Conservation (phyloP, 2,797 vertebrate species). For the Megalops cyprinoides region DNA sequence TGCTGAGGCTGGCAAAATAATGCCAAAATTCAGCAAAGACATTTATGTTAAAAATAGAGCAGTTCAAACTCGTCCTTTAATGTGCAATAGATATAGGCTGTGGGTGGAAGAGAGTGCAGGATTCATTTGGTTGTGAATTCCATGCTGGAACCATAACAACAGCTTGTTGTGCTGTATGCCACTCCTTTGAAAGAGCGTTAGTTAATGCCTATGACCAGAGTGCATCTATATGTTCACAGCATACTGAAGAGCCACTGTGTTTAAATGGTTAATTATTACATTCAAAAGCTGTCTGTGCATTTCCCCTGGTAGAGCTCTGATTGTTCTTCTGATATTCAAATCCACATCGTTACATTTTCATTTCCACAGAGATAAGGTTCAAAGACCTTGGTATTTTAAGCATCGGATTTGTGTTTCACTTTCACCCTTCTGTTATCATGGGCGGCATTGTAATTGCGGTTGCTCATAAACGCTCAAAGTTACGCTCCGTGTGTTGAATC, state of each 20-base stretch:
- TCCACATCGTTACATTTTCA: background rate
- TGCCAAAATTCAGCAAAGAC: background rate
- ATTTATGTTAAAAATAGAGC: background rate
- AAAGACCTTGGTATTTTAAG: background rate
- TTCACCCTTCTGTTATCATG: background rate
- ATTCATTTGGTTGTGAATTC: background rate
- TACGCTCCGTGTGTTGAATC: slow-evolving; percentile 62
- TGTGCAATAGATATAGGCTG: background rate
- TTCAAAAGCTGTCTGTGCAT: background rate
- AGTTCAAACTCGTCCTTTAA: slow-evolving; percentile 9
- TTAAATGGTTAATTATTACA: background rate
- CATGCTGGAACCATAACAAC: background rate
- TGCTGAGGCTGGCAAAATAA: background rate
- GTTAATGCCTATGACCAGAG: background rate
- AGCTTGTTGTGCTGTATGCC: background rate
- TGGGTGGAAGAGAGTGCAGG: background rate
- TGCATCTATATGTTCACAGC: background rate
- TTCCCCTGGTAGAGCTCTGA: background rate
- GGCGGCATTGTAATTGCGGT: slow-evolving; percentile 68
- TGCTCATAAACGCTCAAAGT: slow-evolving; percentile 65
- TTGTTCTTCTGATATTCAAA: background rate
- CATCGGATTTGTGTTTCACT: background rate
- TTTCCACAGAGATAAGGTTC: background rate
- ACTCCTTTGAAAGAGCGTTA: too few species aligned
- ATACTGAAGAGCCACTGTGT: background rate